A percentile compares a stretch with the other conserved stretches of the same genome.
These are phyloP conservation scores for Epinephelus fuscoguttatus DNA, from an alignment of 2,113 vertebrate species.

Conservation along the genomic window DNA sequence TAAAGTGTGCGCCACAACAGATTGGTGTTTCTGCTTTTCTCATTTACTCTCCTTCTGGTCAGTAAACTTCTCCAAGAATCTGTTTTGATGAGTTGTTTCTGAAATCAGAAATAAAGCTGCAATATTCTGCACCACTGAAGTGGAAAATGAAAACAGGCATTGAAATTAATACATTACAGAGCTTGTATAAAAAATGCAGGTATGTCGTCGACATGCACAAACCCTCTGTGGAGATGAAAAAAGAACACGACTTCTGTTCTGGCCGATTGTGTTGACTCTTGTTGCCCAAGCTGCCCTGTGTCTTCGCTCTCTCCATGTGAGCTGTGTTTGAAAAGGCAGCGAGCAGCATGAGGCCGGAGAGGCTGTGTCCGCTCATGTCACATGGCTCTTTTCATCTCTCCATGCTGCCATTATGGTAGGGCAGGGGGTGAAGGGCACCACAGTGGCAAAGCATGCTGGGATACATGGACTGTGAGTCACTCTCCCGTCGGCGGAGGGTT, in stretches of 20 bases:
- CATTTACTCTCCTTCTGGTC: slow-evolving; percentile 58
- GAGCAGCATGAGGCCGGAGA: slow-evolving; percentile 65
- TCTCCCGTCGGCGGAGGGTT: slow-evolving; percentile 65
- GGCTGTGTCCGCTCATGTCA: slow-evolving; percentile 66
- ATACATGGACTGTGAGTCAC: slow-evolving; percentile 77
- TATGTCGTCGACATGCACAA: slow-evolving; percentile 25
- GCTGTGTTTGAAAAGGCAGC: slow-evolving; percentile 69
- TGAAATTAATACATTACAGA: slow-evolving; percentile 44
- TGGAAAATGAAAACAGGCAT: slow-evolving; percentile 72
- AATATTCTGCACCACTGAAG: slow-evolving; percentile 72
- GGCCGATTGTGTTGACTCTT: slow-evolving; percentile 62
- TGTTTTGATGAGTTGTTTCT: slow-evolving; percentile 52
- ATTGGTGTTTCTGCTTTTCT: slow-evolving; percentile 50
- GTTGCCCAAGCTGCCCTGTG: slow-evolving; percentile 68
- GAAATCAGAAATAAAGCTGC: slow-evolving; percentile 30
- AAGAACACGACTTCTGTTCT: slow-evolving; percentile 65
- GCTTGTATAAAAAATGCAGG: slow-evolving; percentile 41
- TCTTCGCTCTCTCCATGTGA: slow-evolving; percentile 59
- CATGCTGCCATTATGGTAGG: slow-evolving; percentile 74
- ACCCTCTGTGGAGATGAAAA: slow-evolving; percentile 29
- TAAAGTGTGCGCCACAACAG: slow-evolving; percentile 42
- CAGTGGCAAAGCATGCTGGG: slow-evolving; percentile 83
- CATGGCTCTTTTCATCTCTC: slow-evolving; percentile 79
- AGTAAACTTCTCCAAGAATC: slow-evolving; percentile 53
- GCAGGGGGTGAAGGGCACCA: slow-evolving; percentile 75